These are phyloP conservation scores for Chelon labrosus DNA, from an alignment of 2,797 vertebrate genomes.

Conservation along the genomic window DNA sequence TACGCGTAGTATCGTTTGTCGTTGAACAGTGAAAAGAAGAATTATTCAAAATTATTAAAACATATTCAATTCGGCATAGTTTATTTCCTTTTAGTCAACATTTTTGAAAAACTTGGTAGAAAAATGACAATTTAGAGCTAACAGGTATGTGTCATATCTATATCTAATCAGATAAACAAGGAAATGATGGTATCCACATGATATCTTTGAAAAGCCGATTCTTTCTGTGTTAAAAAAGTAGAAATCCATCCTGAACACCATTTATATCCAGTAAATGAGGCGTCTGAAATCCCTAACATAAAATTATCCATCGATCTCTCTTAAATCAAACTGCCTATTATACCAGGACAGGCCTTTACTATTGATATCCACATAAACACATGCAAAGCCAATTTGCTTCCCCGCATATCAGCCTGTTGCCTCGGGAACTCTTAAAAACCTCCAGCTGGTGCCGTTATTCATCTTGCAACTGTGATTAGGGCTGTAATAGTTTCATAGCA, in stretches of 20 bases:
- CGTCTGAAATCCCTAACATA: not conserved
- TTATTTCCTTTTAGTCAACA: not conserved
- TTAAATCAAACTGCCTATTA: constrained; percentile 1
- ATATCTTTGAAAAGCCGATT: not conserved
- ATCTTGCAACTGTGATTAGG: constrained; percentile 3
- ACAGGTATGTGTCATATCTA: not conserved
- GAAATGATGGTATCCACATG: not conserved
- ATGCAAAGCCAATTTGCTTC: not conserved
- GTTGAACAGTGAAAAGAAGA: not conserved
- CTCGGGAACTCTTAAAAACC: constrained; percentile 12
- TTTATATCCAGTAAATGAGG: too few relatives aligned
- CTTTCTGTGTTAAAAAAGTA: not conserved
- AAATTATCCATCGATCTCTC: not conserved
- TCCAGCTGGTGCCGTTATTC: constrained; percentile 8
- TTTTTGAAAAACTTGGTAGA: not conserved
- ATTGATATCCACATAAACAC: constrained; percentile 12
- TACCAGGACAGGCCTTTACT: not conserved
- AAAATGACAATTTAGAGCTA: not conserved
- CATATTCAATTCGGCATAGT: not conserved
- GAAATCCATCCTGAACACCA: too few relatives aligned
- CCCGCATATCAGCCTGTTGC: constrained; percentile 1
- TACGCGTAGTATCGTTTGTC: not conserved
- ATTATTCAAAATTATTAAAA: not conserved
- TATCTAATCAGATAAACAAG: not conserved
- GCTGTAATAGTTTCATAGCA: not conserved